phyloP scores from a whole-genome alignment of 1,140 invertebrate genomes.

The Pygmarrhopalites habei region DNA sequence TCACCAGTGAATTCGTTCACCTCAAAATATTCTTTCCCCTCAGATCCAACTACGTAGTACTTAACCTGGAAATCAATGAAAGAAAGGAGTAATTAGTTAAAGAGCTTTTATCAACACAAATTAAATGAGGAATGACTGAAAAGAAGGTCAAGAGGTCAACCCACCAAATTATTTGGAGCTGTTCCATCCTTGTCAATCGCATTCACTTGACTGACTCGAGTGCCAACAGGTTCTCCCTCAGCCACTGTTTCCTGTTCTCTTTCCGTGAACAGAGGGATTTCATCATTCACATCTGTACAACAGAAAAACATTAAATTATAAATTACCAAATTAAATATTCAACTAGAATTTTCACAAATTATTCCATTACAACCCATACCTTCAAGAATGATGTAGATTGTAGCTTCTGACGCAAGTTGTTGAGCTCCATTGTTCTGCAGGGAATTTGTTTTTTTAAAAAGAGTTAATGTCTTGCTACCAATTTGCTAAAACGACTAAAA shows the following conservation, averaged over 20 bases:
- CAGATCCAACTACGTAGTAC: slow-evolving; percentile 84
- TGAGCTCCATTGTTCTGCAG: slow-evolving; percentile 88
- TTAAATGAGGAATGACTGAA: too few relatives aligned
- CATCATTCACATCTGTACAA: slow-evolving; percentile 96
- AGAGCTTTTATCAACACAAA: too few relatives aligned
- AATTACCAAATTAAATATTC: too few relatives aligned
- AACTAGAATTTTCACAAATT: too few relatives aligned
- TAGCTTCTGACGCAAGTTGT: slow-evolving; percentile 87
- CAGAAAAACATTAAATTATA: too few relatives aligned
- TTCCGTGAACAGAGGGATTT: slow-evolving; percentile 73
- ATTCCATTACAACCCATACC: too few relatives aligned
- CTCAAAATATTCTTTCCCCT: slow-evolving; percentile 89
- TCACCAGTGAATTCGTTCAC: slow-evolving; percentile 89
- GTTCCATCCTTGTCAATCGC: slow-evolving; percentile 95
- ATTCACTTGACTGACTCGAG: slow-evolving; percentile 90
- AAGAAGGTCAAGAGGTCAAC: slow-evolving; percentile 4
- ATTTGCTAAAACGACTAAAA: too few relatives aligned
- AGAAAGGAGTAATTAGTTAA: too few relatives aligned
- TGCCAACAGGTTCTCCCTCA: slow-evolving; percentile 83
- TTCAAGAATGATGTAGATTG: slow-evolving; percentile 85
- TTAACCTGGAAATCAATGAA: slow-evolving; percentile 57
- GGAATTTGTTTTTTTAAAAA: slow-evolving; percentile 10
- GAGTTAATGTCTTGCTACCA: too few relatives aligned
- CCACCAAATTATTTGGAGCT: slow-evolving; percentile 84
- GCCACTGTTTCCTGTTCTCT: slow-evolving; percentile 88